Conservation (phyloP, 1,140 invertebrate species). For the Philotrypesis tridentata region DNA sequence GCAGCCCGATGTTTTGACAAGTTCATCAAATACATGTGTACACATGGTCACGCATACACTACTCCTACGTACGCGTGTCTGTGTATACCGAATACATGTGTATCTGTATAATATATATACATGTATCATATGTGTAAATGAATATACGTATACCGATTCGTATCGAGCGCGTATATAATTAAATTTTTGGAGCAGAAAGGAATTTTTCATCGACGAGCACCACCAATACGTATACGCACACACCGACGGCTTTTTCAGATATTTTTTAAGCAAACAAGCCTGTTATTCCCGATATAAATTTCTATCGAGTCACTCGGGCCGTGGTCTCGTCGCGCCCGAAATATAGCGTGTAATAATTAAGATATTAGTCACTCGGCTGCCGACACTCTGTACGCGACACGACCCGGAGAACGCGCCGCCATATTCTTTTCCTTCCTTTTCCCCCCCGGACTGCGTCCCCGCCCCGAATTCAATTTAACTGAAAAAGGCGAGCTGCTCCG, state of each 20-base stretch:
- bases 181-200: too few relatives aligned
- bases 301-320: not conserved
- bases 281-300: not conserved
- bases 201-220: too few relatives aligned
- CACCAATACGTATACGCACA: too few relatives aligned
- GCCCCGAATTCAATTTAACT: not conserved
- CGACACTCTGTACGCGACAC: too few relatives aligned
- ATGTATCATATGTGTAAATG: too few relatives aligned
- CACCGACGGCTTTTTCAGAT: too few relatives aligned
- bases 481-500: not conserved
- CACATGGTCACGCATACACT: not conserved
- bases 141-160: too few relatives aligned
- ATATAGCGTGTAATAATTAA: not conserved
- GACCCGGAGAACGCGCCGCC: too few relatives aligned
- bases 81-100: too few relatives aligned
- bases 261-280: not conserved
- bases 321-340: not conserved
- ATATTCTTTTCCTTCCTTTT: too few relatives aligned
- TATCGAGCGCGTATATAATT: too few relatives aligned
- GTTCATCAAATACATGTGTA: conserved; percentile 37
- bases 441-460: too few relatives aligned
- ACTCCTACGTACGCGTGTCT: not conserved
- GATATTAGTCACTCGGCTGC: conserved; percentile 14
- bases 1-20: conserved; percentile 36
- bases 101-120: not conserved